Evolutionary conservation across 2,888 invertebrate species (phyloP).

Genomic region (Elmis aenea): DNA sequence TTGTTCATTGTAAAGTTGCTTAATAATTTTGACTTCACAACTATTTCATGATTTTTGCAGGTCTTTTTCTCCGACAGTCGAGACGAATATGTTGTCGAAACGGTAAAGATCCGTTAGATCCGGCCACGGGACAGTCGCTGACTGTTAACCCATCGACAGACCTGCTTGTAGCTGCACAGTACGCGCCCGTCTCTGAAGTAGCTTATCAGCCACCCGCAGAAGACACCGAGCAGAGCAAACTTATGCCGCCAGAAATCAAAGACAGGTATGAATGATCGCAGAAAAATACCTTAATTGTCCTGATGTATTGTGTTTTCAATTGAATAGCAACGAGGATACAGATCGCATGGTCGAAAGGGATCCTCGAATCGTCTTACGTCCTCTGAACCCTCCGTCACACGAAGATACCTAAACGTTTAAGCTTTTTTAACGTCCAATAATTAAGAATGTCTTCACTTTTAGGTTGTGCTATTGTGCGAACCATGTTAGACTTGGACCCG

Average conservation of each 20-base stretch:
- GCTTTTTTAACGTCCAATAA: too few relatives aligned
- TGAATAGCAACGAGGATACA: conserved; percentile 59
- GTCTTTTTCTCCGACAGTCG: conserved; percentile 39
- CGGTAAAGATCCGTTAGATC: conserved; percentile 48
- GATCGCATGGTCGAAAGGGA: conserved; percentile 72
- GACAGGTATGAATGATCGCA: conserved; percentile 54
- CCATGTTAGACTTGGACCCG: too few relatives aligned
- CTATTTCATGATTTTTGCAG: conserved; percentile 29
- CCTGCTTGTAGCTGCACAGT: conserved; percentile 69
- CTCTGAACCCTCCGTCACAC: conserved; percentile 54
- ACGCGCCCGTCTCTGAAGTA: conserved; percentile 70
- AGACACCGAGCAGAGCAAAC: conserved; percentile 66
- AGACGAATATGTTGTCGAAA: conserved; percentile 41
- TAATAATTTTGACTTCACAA: background rate
- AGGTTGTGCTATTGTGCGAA: too few relatives aligned
- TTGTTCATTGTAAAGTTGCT: too few relatives aligned
- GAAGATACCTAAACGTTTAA: conserved; percentile 48
- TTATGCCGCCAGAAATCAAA: conserved; percentile 66
- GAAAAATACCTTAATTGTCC: too few relatives aligned
- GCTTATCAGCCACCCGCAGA: conserved; percentile 57
- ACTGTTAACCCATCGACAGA: conserved; percentile 69
- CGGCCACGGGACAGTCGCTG: conserved; percentile 47
- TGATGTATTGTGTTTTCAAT: too few relatives aligned
- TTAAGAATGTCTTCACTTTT: too few relatives aligned
- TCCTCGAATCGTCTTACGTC: conserved; percentile 60